Base-by-base conservation (phyloP, 2,888 invertebrate genomes). In the Lochmaea capreae region DNA sequence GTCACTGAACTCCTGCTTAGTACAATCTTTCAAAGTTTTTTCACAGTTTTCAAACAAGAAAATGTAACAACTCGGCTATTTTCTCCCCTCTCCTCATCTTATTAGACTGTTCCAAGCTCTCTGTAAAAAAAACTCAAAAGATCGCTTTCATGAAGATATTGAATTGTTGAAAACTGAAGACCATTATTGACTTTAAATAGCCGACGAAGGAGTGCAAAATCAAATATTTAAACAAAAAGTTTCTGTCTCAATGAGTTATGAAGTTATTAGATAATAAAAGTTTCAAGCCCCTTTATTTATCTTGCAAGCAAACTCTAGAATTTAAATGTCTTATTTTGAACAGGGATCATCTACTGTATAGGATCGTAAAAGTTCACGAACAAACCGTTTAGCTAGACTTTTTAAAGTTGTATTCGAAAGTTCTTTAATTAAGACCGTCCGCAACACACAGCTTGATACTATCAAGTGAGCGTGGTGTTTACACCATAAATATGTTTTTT, bases 241-340 rank as follows among this genome's bases (percentile, higher is more conserved):
- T n/a, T 49, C 49, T 14, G 14, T 14, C 49, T 49, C n/a, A 49
- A 49, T 49, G 49, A 49, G 14, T 49, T 49, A 49, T 49, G 49
- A 49, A 33, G 33, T 33, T 33, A 33, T 33, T 33, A 33, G 49
- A 49, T 49, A 5, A 49, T 49, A 8, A 49, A 49, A 49, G 49
- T 49, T 49, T 49, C 49, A 49, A 33, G 14, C 49, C 49, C 14
- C 2, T 49, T 6, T 49, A 49, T 49, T 49, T 49, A n/a, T 49
- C 8, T 14, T 49, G 14, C n/a, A 8, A 49, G n/a, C 49, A n/a
- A 49, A 49, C 49, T 49, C n/a, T 49, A n/a, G 49, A 49, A n/a
- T 49, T 49, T 14, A n/a, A 49, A 49, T 49, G 49, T 49, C 49
- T 49, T 49, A 49, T 49, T 49, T 49, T n/a, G 49, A 49, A n/a